A percentile compares a stretch with the other conserved stretches of the same genome.
Conservation (phyloP, 2,888 invertebrate species). For the Tupiocoris notatus region DNA sequence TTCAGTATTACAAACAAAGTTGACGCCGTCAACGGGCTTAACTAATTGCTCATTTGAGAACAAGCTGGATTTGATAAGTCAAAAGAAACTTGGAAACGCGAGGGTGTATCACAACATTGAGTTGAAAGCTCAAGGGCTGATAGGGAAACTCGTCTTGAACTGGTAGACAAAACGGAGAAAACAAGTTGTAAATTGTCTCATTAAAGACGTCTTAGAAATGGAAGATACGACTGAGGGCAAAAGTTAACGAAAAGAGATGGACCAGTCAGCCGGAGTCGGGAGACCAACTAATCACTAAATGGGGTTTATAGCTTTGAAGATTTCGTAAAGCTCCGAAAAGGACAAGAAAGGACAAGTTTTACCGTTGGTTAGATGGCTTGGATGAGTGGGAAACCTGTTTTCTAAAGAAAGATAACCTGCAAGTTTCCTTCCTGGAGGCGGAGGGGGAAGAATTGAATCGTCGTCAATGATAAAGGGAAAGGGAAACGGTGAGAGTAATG, state of each 20-base stretch:
- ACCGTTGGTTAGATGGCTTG: too few relatives aligned
- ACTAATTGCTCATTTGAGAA: too few relatives aligned
- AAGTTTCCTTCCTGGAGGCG: not conserved
- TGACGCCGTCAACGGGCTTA: too few relatives aligned
- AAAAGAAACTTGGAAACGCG: too few relatives aligned
- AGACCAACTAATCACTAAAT: not conserved
- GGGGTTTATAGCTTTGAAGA: not conserved
- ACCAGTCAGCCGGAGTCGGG: not conserved
- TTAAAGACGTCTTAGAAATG: not conserved
- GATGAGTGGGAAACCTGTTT: not conserved
- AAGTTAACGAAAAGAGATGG: not conserved
- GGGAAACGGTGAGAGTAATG: not conserved
- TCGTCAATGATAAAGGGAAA: not conserved
- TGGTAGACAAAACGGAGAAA: not conserved
- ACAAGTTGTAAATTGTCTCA: not conserved
- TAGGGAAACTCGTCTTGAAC: too few relatives aligned
- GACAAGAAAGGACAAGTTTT: not conserved
- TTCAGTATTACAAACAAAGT: too few relatives aligned
- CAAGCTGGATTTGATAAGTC: too few relatives aligned
- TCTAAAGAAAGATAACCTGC: not conserved
- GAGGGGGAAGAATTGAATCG: not conserved
- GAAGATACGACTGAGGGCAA: not conserved
- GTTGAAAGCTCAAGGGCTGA: too few relatives aligned
- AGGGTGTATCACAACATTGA: too few relatives aligned
- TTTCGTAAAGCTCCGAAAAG: not conserved